Evolutionary conservation across 2,113 vertebrate species (phyloP).

Genomic region (Spilogale gracilis): DNA sequence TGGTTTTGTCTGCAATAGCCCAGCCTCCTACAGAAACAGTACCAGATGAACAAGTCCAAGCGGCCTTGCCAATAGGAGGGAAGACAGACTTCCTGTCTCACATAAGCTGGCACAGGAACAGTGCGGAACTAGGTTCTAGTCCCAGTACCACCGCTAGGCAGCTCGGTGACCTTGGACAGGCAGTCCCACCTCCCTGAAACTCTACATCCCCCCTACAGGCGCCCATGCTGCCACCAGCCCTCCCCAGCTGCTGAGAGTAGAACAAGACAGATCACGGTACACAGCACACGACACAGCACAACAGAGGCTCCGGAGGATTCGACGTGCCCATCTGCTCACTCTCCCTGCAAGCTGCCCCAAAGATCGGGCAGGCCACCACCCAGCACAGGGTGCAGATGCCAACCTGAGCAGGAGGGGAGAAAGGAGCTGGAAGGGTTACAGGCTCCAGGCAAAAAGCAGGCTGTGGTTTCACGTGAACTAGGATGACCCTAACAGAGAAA

Average conservation of each 20-base stretch:
- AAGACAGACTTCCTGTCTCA: background rate
- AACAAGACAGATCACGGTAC: background rate
- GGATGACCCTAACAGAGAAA: constrained; percentile 73
- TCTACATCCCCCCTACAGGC: background rate
- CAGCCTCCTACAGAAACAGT: background rate
- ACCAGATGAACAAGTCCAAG: background rate
- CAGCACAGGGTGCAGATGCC: background rate
- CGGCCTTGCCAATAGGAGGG: background rate
- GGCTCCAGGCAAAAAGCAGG: constrained; percentile 50
- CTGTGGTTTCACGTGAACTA: constrained; percentile 74
- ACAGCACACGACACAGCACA: background rate
- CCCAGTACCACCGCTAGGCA: background rate
- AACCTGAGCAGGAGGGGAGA: background rate
- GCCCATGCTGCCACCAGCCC: background rate
- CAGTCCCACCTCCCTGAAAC: background rate
- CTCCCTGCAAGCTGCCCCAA: background rate
- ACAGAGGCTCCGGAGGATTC: background rate
- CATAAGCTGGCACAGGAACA: background rate
- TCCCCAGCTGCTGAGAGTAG: background rate
- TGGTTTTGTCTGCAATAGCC: background rate
- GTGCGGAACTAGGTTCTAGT: background rate
- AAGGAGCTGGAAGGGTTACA: constrained; percentile 26
- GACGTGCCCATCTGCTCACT: background rate
- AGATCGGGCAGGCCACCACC: background rate
- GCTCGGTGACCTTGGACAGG: background rate